Evolutionary conservation across 2,113 vertebrate genomes (phyloP).

Genomic region (Bufo bufo): DNA sequence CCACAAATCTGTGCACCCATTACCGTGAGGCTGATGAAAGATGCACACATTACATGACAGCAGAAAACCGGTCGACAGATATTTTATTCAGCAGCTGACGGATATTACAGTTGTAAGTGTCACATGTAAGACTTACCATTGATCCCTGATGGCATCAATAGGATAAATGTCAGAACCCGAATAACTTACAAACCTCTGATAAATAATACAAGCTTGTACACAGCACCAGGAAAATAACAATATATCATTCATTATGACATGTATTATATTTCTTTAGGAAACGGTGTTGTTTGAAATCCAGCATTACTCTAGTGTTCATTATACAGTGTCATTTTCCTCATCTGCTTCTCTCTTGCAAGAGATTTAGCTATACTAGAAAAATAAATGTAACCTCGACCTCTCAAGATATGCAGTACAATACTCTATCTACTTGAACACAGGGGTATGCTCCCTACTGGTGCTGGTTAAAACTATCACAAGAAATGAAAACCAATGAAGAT

Average conservation of each 20-base stretch:
- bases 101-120: conserved; percentile 67
- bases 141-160: conserved; percentile 52
- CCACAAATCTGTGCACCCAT: conserved; percentile 71
- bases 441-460: too few species aligned
- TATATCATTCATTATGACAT: conserved; percentile 1
- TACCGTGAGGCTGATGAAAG: conserved; percentile 68
- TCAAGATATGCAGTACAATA: not conserved
- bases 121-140: conserved; percentile 61
- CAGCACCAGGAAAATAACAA: not conserved
- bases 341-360: not conserved
- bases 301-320: not conserved
- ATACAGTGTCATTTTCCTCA: not conserved
- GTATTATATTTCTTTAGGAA: not conserved
- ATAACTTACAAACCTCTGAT: not conserved
- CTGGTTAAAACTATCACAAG: too few species aligned
- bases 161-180: not conserved
- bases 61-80: conserved; percentile 70
- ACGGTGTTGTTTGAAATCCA: not conserved
- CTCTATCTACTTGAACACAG: too few species aligned
- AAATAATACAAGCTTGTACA: conserved; percentile 1
- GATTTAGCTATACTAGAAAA: not conserved
- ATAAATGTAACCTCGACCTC: not conserved
- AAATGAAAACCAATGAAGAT: too few species aligned
- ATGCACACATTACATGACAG: conserved; percentile 63
- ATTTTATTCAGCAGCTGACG: conserved; percentile 72